Conservation (phyloP, 1,140 invertebrate genomes). For the Condylostylus longicornis region DNA sequence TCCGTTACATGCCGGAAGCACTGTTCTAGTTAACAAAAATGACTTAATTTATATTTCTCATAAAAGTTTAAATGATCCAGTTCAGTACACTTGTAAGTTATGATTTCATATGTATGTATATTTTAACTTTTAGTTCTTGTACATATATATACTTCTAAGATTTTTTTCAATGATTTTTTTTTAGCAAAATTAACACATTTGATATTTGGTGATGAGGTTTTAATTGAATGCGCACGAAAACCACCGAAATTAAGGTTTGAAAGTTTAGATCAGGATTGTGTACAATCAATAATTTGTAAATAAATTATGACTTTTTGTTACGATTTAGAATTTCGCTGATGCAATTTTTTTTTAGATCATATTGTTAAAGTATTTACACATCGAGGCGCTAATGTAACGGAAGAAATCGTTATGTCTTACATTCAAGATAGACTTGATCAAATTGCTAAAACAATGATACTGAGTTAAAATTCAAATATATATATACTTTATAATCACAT, state of each 20-base stretch:
- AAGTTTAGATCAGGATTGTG: slow-evolving; percentile 3
- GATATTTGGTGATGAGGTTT: slow-evolving; percentile 20
- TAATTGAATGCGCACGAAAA: slow-evolving; percentile 2
- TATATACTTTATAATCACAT: too few species aligned
- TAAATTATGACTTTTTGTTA: background rate
- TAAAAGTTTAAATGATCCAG: too few species aligned
- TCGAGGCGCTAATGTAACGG: slow-evolving; percentile 14
- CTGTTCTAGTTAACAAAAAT: slow-evolving; percentile 10
- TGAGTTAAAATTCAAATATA: too few species aligned
- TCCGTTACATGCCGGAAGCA: slow-evolving; percentile 18
- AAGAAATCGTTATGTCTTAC: slow-evolving; percentile 12
- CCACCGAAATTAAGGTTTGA: background rate
- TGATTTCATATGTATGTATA: too few species aligned
- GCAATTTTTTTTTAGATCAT: slow-evolving; percentile 16
- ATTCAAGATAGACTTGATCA: slow-evolving; percentile 20
- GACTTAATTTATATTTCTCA: slow-evolving; percentile 2
- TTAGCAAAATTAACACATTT: too few species aligned
- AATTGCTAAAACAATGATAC: slow-evolving; percentile 7
- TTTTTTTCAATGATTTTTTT: too few species aligned
- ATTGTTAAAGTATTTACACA: slow-evolving; percentile 24
- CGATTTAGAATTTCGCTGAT: background rate
- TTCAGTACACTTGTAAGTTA: too few species aligned
- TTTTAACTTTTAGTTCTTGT: too few species aligned
- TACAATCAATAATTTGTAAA: slow-evolving; percentile 26
- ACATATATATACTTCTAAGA: too few species aligned